A percentile compares a stretch with the other conserved stretches of the same genome.
Conservation (phyloP, 1,140 invertebrate genomes). For the Papilio aristodemus region DNA sequence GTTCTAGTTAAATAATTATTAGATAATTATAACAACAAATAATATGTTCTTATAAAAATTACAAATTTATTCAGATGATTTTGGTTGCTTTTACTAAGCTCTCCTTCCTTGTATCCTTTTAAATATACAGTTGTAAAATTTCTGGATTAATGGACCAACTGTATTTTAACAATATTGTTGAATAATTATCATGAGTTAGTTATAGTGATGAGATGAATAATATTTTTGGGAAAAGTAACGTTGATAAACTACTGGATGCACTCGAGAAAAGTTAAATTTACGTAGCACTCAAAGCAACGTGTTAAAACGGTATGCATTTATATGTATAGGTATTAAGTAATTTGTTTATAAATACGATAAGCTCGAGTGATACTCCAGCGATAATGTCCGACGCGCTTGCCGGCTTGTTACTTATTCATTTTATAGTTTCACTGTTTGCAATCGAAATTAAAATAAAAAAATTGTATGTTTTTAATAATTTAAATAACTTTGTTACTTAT, state of each 20-base stretch:
- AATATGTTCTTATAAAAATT: too few species aligned
- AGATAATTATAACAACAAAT: too few species aligned
- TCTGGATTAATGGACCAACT: too few species aligned
- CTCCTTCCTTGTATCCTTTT: too few species aligned
- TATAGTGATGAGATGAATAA: background rate
- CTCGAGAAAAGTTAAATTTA: slow-evolving; percentile 32
- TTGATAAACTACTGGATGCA: background rate
- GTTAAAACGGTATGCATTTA: slow-evolving; percentile 36
- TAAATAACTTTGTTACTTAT: too few species aligned
- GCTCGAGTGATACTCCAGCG: slow-evolving; percentile 40
- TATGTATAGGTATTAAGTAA: slow-evolving; percentile 44
- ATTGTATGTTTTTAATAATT: too few species aligned
- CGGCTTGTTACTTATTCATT: slow-evolving; percentile 10
- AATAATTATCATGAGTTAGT: too few species aligned
- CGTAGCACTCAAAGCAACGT: slow-evolving; percentile 21
- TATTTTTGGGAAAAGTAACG: background rate
- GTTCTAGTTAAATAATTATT: too few species aligned
- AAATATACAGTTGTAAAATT: too few species aligned
- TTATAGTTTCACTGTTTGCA: slow-evolving; percentile 13
- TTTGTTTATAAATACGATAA: slow-evolving; percentile 45
- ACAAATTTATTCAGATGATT: too few species aligned
- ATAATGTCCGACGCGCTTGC: slow-evolving; percentile 35
- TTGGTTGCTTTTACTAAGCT: too few species aligned
- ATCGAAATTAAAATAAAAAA: background rate
- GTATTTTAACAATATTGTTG: too few species aligned